Evolutionary conservation across 2,888 invertebrate species (phyloP).

Genomic region (Sisyra terminalis): DNA sequence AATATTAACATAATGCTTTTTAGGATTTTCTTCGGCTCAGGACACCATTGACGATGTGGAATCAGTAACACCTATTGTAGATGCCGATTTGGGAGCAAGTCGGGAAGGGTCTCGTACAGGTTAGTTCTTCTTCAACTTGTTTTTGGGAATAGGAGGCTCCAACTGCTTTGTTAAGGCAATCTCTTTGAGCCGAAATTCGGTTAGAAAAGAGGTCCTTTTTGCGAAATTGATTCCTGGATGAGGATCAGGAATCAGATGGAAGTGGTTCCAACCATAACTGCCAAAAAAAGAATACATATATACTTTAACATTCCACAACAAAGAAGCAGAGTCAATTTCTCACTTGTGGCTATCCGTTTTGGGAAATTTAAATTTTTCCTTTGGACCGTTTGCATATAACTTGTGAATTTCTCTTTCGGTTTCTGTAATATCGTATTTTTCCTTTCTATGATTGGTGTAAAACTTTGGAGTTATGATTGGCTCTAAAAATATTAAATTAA

Average conservation of each 20-base stretch:
- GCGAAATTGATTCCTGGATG: conserved; percentile 24
- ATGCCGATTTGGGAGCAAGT: conserved; percentile 67
- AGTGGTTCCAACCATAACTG: conserved; percentile 31
- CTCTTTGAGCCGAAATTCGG: conserved; percentile 26
- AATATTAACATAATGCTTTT: conserved; percentile 8
- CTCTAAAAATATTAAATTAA: conserved; percentile 17
- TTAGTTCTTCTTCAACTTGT: conserved; percentile 22
- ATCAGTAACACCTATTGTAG: conserved; percentile 42
- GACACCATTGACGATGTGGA: conserved; percentile 29
- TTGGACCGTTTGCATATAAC: conserved; percentile 18
- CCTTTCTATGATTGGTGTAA: conserved; percentile 16
- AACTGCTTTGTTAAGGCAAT: conserved; percentile 22
- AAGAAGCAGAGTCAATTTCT: not conserved
- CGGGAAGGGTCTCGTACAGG: conserved; percentile 83
- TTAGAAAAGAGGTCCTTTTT: conserved; percentile 31
- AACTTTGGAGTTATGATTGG: conserved; percentile 21
- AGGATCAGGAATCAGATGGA: conserved; percentile 15
- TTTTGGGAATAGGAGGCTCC: not conserved
- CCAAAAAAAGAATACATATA: conserved; percentile 9
- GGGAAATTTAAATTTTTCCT: conserved; percentile 20
- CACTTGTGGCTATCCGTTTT: conserved; percentile 26
- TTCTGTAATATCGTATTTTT: conserved; percentile 13
- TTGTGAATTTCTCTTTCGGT: conserved; percentile 18
- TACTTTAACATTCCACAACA: too few relatives aligned
- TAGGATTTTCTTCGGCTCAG: conserved; percentile 29